Conservation (phyloP, 2,888 invertebrate genomes). For the Metopia argyrocephala region DNA sequence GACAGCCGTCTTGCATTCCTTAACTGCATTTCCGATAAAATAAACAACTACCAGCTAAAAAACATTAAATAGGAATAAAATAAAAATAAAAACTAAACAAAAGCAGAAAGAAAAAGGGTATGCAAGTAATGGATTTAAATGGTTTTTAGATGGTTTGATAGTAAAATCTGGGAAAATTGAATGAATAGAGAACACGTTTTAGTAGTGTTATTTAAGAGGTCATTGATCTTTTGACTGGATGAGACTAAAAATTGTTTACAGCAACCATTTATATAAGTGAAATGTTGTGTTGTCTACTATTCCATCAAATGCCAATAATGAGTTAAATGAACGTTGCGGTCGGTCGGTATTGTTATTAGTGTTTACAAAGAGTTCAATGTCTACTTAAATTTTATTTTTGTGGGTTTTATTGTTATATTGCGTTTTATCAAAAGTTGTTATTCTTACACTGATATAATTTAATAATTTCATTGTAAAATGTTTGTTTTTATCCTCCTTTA, state of each 20-base stretch:
- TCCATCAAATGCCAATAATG: slow-evolving; percentile 33
- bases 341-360: background rate
- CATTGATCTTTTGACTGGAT: slow-evolving; percentile 43
- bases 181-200: slow-evolving; percentile 43
- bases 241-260: background rate
- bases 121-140: slow-evolving; percentile 43
- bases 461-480: slow-evolving; percentile 10
- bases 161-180: slow-evolving; percentile 49
- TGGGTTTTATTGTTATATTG: background rate
- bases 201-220: slow-evolving; percentile 36
- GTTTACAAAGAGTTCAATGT: slow-evolving; percentile 43
- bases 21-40: slow-evolving; percentile 58
- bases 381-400: slow-evolving; percentile 1
- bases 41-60: slow-evolving; percentile 26
- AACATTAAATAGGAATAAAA: slow-evolving; percentile 24
- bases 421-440: background rate
- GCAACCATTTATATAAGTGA: background rate
- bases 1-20: slow-evolving; percentile 33
- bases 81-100: background rate
- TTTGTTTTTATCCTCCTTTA: background rate
- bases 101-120: slow-evolving; percentile 19
- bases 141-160: slow-evolving; percentile 40
- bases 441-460: background rate
- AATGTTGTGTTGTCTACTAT: slow-evolving; percentile 8
- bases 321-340: slow-evolving; percentile 9